A percentile compares a stretch with the other conserved stretches of the same genome.
Evolutionary conservation across 1,140 invertebrate genomes (phyloP).

Genomic region (Augochlora pura): DNA sequence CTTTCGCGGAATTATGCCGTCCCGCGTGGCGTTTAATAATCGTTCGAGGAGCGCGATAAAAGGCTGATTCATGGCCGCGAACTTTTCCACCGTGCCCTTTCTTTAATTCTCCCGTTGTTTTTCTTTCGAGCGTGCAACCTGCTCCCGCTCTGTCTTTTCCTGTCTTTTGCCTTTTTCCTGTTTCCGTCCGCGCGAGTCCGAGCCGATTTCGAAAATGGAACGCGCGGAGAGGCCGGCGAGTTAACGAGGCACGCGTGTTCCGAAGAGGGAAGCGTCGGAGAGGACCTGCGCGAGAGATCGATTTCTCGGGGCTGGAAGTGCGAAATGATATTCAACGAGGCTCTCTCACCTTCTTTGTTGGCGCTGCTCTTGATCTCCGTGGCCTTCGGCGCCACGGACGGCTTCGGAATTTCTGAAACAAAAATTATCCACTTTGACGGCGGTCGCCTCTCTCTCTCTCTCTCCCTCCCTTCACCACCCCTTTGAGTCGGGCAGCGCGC

Average conservation of each 20-base stretch:
- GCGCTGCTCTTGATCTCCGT: conserved; percentile 85
- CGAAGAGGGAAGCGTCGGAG: conserved; percentile 38
- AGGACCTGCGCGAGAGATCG: conserved; percentile 40
- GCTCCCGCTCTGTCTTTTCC: too few species aligned
- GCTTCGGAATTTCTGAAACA: conserved; percentile 85
- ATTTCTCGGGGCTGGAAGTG: conserved; percentile 36
- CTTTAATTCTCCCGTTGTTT: conserved; percentile 5
- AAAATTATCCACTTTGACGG: conserved; percentile 36
- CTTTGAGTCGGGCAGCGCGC: neutral
- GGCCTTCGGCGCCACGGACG: conserved; percentile 84
- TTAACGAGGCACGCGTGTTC: conserved; percentile 29
- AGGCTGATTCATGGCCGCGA: conserved; percentile 5
- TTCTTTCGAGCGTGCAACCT: too few species aligned
- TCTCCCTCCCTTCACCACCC: neutral
- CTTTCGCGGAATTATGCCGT: conserved; percentile 14
- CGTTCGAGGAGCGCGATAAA: neutral
- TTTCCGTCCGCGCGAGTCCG: too few species aligned
- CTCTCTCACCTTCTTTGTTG: conserved; percentile 84
- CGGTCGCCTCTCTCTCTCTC: too few species aligned
- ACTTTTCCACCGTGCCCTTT: neutral
- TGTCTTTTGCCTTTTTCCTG: too few species aligned
- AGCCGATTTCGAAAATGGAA: too few species aligned
- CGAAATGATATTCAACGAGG: conserved; percentile 43
- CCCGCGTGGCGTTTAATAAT: neutral
- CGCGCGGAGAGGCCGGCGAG: too few species aligned